phyloP scores from a whole-genome alignment of 2,113 vertebrate genomes.

The Argyrosomus japonicus region DNA sequence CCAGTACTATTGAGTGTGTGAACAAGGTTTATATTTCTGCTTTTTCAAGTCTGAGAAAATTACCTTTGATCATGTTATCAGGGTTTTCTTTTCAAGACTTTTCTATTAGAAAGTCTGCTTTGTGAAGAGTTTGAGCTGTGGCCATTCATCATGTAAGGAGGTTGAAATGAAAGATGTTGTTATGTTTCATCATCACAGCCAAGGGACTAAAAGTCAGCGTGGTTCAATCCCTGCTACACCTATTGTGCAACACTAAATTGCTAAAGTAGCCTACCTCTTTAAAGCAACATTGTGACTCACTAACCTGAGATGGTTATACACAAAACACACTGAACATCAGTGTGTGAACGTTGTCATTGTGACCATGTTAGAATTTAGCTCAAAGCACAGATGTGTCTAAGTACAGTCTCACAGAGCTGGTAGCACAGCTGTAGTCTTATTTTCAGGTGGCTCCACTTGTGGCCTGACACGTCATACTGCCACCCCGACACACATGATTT shows the following conservation, averaged over 20 bases:
- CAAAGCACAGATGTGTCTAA: not conserved
- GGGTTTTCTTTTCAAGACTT: not conserved
- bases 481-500: not conserved
- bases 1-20: not conserved
- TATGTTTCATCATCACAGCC: not conserved
- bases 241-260: too few relatives aligned
- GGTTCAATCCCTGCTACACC: too few relatives aligned
- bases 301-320: too few relatives aligned
- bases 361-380: too few relatives aligned
- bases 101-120: not conserved
- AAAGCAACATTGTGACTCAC: not conserved
- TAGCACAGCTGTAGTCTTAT: too few relatives aligned
- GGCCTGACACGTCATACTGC: not conserved
- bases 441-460: too few relatives aligned
- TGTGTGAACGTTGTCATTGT: too few relatives aligned
- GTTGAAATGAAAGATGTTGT: not conserved
- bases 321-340: too few relatives aligned
- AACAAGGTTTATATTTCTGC: not conserved
- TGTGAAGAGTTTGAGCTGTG: not conserved
- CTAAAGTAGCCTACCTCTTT: not conserved
- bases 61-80: not conserved
- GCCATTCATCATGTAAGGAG: not conserved
- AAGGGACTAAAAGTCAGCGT: not conserved
- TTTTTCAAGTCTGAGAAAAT: conserved; percentile 1
- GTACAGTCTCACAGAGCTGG: not conserved